phyloP scores from a whole-genome alignment of 2,113 vertebrate species.

The Phasianus colchicus region DNA sequence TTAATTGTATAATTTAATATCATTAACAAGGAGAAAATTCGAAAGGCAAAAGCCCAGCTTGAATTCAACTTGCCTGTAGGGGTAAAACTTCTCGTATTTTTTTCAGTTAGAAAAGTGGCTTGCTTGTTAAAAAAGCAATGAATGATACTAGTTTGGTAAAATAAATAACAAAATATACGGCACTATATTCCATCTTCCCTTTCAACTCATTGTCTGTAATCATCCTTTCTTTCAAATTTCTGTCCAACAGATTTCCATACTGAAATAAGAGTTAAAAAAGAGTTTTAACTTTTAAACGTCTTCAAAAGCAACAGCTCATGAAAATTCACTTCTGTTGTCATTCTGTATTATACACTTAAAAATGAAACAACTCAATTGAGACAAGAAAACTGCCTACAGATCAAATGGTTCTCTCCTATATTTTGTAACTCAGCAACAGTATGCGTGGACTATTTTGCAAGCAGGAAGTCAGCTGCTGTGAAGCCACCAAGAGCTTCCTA shows the following conservation, averaged over 20 bases:
- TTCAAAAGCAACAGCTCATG: not conserved
- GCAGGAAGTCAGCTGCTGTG: not conserved
- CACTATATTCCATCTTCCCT: not conserved
- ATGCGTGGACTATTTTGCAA: not conserved
- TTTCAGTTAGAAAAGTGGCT: not conserved
- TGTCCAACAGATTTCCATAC: not conserved
- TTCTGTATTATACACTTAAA: not conserved
- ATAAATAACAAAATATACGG: not conserved
- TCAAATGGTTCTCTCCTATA: not conserved
- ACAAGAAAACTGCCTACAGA: not conserved
- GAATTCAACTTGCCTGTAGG: no score
- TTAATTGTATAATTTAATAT: not conserved
- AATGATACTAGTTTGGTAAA: not conserved
- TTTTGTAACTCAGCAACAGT: not conserved
- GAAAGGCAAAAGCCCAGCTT: no score
- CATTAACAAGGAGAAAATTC: not conserved
- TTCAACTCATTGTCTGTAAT: not conserved
- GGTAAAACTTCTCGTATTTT: not conserved
- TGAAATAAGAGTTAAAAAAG: not conserved
- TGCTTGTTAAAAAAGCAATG: not conserved
- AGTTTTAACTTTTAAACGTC: not conserved
- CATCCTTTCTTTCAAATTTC: not conserved
- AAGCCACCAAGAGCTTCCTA: not conserved
- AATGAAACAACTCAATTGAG: not conserved
- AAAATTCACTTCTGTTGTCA: not conserved